Evolutionary conservation across 2,113 vertebrate species (phyloP).

Genomic region (Paralichthys olivaceus): DNA sequence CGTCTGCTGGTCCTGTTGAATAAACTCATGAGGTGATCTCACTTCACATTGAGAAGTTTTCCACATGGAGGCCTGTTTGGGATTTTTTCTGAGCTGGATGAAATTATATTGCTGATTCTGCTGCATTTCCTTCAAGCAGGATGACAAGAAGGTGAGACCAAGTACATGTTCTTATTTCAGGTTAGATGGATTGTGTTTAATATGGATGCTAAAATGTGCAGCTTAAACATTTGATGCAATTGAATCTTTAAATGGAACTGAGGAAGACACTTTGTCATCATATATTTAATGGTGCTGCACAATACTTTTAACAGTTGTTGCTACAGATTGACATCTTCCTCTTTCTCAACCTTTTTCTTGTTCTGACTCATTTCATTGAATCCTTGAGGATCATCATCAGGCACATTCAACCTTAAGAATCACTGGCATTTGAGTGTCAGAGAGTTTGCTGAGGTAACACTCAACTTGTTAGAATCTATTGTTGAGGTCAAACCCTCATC

Average conservation of each 20-base stretch:
- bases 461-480: conserved; percentile 47
- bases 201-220: conserved; percentile 36
- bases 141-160: conserved; percentile 50
- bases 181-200: conserved; percentile 26
- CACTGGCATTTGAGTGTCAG: conserved; percentile 60
- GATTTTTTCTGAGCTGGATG: conserved; percentile 57
- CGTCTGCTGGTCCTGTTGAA: conserved; percentile 55
- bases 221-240: conserved; percentile 24
- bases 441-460: conserved; percentile 49
- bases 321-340: background rate
- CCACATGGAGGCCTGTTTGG: no score
- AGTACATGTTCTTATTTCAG: conserved; percentile 7
- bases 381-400: conserved; percentile 56
- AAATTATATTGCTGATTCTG: conserved; percentile 53
- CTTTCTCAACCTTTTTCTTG: conserved; percentile 13
- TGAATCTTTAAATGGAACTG: background rate
- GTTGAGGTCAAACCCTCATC: conserved; percentile 57
- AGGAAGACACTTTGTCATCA: no score
- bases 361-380: conserved; percentile 64
- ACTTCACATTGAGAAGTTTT: background rate
- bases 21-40: conserved; percentile 63
- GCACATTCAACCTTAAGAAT: conserved; percentile 51
- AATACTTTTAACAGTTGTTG: background rate
- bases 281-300: no score
- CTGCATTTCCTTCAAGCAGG: conserved; percentile 55